Evolutionary conservation across 2,113 vertebrate species (phyloP).

Genomic region (Xiphophorus maculatus): DNA sequence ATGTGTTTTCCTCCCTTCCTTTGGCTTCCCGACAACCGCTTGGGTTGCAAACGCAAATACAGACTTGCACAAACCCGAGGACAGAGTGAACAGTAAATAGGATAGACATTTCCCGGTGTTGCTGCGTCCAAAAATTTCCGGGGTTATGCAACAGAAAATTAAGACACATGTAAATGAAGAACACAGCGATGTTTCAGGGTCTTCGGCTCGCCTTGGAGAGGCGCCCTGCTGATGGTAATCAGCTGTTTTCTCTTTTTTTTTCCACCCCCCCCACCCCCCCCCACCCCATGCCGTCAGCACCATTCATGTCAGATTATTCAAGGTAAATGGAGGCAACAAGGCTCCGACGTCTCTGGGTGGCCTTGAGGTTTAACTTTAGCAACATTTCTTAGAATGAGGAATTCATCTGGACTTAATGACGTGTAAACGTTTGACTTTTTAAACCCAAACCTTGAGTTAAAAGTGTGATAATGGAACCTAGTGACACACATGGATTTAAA

Average conservation of each 20-base stretch:
- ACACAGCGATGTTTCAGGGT: background rate
- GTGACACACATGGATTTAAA: no score
- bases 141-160: slow-evolving; percentile 27
- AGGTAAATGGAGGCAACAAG: slow-evolving; percentile 34
- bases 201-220: slow-evolving; percentile 8
- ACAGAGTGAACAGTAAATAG: slow-evolving; percentile 12
- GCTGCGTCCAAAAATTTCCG: slow-evolving; percentile 3
- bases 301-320: slow-evolving; percentile 26
- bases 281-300: background rate
- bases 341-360: slow-evolving; percentile 11
- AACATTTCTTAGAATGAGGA: background rate
- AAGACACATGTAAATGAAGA: background rate
- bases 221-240: background rate
- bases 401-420: slow-evolving; percentile 1
- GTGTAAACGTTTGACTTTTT: background rate
- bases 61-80: background rate
- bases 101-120: slow-evolving; percentile 53
- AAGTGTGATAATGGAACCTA: background rate
- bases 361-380: slow-evolving; percentile 39
- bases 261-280: background rate
- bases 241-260: slow-evolving; percentile 7
- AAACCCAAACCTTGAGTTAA: background rate
- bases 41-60: background rate
- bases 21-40: slow-evolving; percentile 19
- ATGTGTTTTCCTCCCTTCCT: slow-evolving; percentile 37